phyloP scores from a whole-genome alignment of 2,113 vertebrate species.

The Apistogramma diplotaenia region DNA sequence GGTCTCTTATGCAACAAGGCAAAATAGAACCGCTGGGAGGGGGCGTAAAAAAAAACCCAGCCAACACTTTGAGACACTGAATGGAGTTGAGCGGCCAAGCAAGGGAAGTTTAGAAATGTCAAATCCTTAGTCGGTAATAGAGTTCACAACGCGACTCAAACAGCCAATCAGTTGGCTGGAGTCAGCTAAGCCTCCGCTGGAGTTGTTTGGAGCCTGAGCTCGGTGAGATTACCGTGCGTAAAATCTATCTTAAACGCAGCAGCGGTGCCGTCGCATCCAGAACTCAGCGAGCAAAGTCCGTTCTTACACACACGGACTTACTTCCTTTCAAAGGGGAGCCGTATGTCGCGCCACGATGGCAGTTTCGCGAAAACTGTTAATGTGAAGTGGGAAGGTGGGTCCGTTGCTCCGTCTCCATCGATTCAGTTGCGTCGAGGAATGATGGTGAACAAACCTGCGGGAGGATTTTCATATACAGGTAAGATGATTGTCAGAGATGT shows the following conservation, averaged over 20 bases:
- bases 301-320: slow-evolving; percentile 5
- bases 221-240: slow-evolving; percentile 58
- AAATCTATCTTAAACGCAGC: slow-evolving; percentile 56
- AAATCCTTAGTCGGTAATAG: slow-evolving; percentile 4
- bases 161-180: slow-evolving; percentile 47
- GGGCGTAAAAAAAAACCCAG: background rate
- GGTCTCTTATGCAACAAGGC: slow-evolving; percentile 17
- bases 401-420: slow-evolving; percentile 32
- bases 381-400: slow-evolving; percentile 42
- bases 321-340: slow-evolving; percentile 3
- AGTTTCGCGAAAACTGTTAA: slow-evolving; percentile 22
- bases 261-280: slow-evolving; percentile 33
- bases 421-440: slow-evolving; percentile 53
- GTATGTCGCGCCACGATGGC: background rate
- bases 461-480: slow-evolving; percentile 60
- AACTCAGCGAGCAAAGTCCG: slow-evolving; percentile 34
- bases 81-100: background rate
- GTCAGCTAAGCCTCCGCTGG: slow-evolving; percentile 22
- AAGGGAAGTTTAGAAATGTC: slow-evolving; percentile 19
- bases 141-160: slow-evolving; percentile 35
- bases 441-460: slow-evolving; percentile 57
- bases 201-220: slow-evolving; percentile 46
- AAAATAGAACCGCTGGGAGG: background rate
- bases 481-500: slow-evolving; percentile 11
- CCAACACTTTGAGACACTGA: background rate